Percentiles rank a stretch among this genome's conserved stretches.
Evolutionary conservation across 2,888 invertebrate genomes (phyloP).

Genomic region (Leptopterna dolabrata): DNA sequence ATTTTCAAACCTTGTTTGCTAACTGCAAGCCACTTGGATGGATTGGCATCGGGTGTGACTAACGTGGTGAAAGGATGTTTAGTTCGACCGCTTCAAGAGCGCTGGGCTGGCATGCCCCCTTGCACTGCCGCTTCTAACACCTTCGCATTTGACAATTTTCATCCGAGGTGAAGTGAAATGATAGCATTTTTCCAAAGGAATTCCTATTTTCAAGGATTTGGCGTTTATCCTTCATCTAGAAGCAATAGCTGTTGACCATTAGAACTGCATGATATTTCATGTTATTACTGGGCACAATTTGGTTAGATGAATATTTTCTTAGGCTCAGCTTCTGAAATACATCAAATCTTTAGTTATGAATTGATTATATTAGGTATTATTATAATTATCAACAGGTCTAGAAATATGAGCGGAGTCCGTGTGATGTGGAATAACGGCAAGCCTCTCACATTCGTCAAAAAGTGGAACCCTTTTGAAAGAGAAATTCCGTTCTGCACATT

Average conservation of each 20-base stretch:
- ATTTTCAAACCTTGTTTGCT: background rate
- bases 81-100: constrained; percentile 69
- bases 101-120: constrained; percentile 58
- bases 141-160: constrained; percentile 71
- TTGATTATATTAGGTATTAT: no score
- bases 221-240: no score
- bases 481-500: constrained; percentile 84
- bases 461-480: constrained; percentile 87
- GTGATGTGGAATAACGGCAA: constrained; percentile 83
- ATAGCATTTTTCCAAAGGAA: background rate
- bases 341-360: no score
- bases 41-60: constrained; percentile 77
- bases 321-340: no score
- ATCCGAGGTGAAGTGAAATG: constrained; percentile 63
- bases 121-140: constrained; percentile 63
- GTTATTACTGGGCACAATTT: no score
- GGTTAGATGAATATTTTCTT: no score
- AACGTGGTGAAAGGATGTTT: constrained; percentile 77
- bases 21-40: constrained; percentile 74
- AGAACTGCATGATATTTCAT: no score
- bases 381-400: constrained; percentile 70
- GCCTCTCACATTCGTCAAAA: constrained; percentile 75
- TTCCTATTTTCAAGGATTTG: no score
- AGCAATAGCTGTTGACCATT: no score
- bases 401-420: constrained; percentile 80